Evolutionary conservation across 2,797 vertebrate genomes (phyloP).

Genomic region (Acropternis orthonyx): DNA sequence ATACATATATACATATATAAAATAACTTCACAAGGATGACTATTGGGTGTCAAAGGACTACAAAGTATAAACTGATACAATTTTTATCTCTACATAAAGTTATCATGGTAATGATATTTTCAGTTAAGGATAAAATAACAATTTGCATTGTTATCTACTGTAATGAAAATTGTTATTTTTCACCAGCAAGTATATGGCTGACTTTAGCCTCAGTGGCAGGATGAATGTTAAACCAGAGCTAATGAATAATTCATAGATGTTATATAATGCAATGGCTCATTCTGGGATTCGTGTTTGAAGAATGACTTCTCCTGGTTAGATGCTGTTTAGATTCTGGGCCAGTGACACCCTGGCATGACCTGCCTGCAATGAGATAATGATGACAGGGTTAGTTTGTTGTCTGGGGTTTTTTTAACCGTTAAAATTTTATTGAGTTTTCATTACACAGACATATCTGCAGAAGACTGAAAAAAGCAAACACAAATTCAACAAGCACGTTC

Average conservation of each 20-base stretch:
- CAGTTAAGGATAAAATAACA: constrained; percentile 11
- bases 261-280: constrained; percentile 40
- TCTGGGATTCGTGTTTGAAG: constrained; percentile 23
- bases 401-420: not conserved
- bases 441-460: not conserved
- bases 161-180: constrained; percentile 15
- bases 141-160: constrained; percentile 4
- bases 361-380: constrained; percentile 31
- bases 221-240: constrained; percentile 38
- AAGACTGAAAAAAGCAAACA: not conserved
- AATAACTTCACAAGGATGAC: not conserved
- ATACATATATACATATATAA: not conserved
- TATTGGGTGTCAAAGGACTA: not conserved
- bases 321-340: constrained; percentile 25
- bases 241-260: constrained; percentile 54
- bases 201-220: not conserved
- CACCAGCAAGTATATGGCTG: constrained; percentile 1
- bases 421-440: constrained; percentile 32
- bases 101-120: not conserved
- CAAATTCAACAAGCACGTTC: not conserved
- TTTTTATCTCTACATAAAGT: not conserved
- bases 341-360: not conserved
- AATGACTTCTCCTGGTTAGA: constrained; percentile 26
- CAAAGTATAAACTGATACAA: not conserved
- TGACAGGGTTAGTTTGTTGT: constrained; percentile 8